These are phyloP conservation scores for Athalia circularis DNA, from an alignment of 2,888 invertebrate genomes.

Conservation along the genomic window DNA sequence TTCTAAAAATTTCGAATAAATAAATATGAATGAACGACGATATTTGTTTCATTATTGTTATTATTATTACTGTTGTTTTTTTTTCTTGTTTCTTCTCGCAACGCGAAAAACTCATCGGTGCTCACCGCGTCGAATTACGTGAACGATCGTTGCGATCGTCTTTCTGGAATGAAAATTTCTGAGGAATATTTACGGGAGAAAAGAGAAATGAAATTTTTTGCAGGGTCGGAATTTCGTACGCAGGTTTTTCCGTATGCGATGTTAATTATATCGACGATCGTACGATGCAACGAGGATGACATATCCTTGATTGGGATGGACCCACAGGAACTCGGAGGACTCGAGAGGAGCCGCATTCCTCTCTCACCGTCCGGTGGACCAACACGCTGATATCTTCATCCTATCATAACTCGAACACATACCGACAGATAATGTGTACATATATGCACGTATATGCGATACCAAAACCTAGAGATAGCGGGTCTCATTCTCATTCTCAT, in stretches of 20 bases:
- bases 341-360: slow-evolving; percentile 59
- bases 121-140: too few relatives aligned
- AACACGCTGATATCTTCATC: slow-evolving; percentile 60
- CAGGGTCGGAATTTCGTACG: too few relatives aligned
- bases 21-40: too few relatives aligned
- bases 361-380: slow-evolving; percentile 54
- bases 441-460: slow-evolving; percentile 8
- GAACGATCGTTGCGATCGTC: too few relatives aligned
- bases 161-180: neutral
- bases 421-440: slow-evolving; percentile 23
- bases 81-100: too few relatives aligned
- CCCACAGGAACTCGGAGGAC: slow-evolving; percentile 1
- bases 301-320: neutral
- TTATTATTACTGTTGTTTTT: too few relatives aligned
- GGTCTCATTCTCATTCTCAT: neutral
- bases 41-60: too few relatives aligned
- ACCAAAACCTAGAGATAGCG: slow-evolving; percentile 31
- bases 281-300: neutral
- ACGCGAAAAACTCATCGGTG: too few relatives aligned
- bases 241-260: too few relatives aligned
- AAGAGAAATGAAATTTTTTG: neutral
- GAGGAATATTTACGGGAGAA: neutral
- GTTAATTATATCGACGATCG: neutral
- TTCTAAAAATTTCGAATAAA: too few relatives aligned
- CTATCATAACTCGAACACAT: slow-evolving; percentile 60